Percentiles rank a stretch among this genome's conserved stretches.
phyloP scores from a whole-genome alignment of 1,140 invertebrate genomes.

The Zophobas atratus region DNA sequence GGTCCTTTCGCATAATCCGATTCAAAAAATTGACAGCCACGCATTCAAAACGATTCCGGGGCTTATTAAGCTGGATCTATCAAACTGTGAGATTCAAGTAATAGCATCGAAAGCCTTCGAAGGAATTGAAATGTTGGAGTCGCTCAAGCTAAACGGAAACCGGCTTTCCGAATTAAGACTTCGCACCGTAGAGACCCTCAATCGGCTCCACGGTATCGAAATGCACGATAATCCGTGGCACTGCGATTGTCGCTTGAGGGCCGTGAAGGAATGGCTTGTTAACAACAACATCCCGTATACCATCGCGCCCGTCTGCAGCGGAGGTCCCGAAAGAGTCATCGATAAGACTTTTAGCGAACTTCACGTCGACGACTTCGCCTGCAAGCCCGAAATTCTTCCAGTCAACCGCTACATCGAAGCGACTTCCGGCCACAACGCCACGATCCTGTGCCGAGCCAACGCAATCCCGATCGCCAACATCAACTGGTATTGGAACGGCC shows the following conservation, averaged over 20 bases:
- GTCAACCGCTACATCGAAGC: constrained; percentile 84
- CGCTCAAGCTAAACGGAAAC: constrained; percentile 88
- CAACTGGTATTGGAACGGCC: constrained; percentile 91
- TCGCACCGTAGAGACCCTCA: constrained; percentile 80
- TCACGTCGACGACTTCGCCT: constrained; percentile 88
- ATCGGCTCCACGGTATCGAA: constrained; percentile 85
- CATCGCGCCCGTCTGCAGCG: constrained; percentile 81
- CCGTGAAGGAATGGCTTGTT: constrained; percentile 88
- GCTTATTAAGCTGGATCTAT: constrained; percentile 88
- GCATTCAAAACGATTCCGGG: constrained; percentile 83
- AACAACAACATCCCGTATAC: constrained; percentile 87
- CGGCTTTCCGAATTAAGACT: constrained; percentile 80
- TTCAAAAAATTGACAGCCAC: constrained; percentile 82
- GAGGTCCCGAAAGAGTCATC: constrained; percentile 77
- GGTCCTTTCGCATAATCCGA: constrained; percentile 84
- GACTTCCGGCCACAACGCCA: constrained; percentile 86
- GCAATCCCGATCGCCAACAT: constrained; percentile 86
- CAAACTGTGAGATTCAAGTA: constrained; percentile 83
- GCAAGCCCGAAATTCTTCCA: constrained; percentile 85
- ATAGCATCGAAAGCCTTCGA: constrained; percentile 85
- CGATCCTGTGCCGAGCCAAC: constrained; percentile 84
- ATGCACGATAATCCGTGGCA: constrained; percentile 93
- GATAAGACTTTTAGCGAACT: constrained; percentile 83
- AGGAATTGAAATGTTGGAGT: constrained; percentile 83
- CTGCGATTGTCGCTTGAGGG: constrained; percentile 89